Evolutionary conservation across 2,797 vertebrate genomes (phyloP).

Genomic region (Sebastolobus alascanus): DNA sequence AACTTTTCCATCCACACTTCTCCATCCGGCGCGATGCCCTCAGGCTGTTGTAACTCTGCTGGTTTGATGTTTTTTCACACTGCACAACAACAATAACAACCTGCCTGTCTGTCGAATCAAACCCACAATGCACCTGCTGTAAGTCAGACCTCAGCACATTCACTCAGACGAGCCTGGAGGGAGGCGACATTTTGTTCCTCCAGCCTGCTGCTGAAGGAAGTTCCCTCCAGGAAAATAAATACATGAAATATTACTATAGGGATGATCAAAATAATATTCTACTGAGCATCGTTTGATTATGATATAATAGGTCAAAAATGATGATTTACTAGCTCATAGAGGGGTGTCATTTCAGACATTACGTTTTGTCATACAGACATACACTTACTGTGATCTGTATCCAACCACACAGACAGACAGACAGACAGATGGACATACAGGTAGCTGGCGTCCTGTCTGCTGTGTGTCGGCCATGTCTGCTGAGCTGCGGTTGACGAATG

Average conservation of each 20-base stretch:
- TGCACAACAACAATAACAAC: conserved; percentile 61
- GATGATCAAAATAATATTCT: not conserved
- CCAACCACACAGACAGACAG: no score
- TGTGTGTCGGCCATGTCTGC: conserved; percentile 14
- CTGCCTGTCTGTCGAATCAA: conserved; percentile 53
- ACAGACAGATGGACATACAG: not conserved
- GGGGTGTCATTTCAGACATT: no score
- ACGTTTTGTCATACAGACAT: no score
- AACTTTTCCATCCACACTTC: conserved; percentile 59
- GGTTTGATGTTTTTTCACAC: conserved; percentile 51
- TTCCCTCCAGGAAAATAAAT: not conserved
- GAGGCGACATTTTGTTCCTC: conserved; percentile 25
- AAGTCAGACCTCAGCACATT: conserved; percentile 51
- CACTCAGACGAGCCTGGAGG: conserved; percentile 35
- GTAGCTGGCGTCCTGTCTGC: not conserved
- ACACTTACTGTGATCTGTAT: no score
- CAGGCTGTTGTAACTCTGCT: conserved; percentile 67
- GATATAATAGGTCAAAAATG: not conserved
- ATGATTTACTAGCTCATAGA: not conserved
- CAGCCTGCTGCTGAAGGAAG: not conserved
- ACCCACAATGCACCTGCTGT: conserved; percentile 65
- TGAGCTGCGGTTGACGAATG: conserved; percentile 2
- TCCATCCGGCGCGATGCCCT: conserved; percentile 51
- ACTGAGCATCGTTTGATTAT: not conserved
- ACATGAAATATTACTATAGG: not conserved